Conservation (phyloP, 2,888 invertebrate species). For the Synergus umbraculus region DNA sequence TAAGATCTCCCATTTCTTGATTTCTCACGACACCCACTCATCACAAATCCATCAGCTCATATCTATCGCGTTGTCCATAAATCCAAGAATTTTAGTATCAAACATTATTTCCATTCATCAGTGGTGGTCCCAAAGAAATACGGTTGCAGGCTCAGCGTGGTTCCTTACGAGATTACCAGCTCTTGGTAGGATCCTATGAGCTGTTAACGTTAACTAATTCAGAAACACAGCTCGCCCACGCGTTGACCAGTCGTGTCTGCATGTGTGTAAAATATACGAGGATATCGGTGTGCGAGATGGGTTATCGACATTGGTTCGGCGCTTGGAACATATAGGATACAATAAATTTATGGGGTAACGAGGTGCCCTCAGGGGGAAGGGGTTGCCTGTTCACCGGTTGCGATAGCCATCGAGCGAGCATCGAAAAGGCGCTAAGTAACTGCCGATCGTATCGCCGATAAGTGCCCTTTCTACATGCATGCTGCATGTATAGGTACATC, state of each 20-base stretch:
- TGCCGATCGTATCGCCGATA: slow-evolving; percentile 73
- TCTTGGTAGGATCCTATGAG: slow-evolving; percentile 45
- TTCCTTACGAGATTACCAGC: slow-evolving; percentile 38
- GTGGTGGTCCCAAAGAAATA: slow-evolving; percentile 34
- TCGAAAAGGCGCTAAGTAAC: slow-evolving; percentile 76
- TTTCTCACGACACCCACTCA: slow-evolving; percentile 21
- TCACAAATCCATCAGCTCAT: slow-evolving; percentile 6
- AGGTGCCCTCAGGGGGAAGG: slow-evolving; percentile 60
- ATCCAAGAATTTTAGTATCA: slow-evolving; percentile 2
- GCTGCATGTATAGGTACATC: slow-evolving; percentile 8
- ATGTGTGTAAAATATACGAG: slow-evolving; percentile 41
- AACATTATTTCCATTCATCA: slow-evolving; percentile 27
- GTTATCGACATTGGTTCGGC: slow-evolving; percentile 44
- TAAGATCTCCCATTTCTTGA: not conserved
- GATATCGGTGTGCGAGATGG: slow-evolving; percentile 41
- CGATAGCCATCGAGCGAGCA: slow-evolving; percentile 72
- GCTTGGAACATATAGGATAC: slow-evolving; percentile 55
- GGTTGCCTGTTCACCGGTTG: slow-evolving; percentile 57
- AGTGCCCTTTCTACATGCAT: slow-evolving; percentile 48
- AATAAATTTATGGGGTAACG: slow-evolving; percentile 74
- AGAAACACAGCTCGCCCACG: slow-evolving; percentile 55
- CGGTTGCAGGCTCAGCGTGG: slow-evolving; percentile 38
- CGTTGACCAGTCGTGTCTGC: slow-evolving; percentile 50
- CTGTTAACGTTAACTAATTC: slow-evolving; percentile 55
- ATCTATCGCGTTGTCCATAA: not conserved